Evolutionary conservation across 2,113 vertebrate species (phyloP), one percentile per base, ranked within the genome.

Genomic region (Suricata suricatta): DNA sequence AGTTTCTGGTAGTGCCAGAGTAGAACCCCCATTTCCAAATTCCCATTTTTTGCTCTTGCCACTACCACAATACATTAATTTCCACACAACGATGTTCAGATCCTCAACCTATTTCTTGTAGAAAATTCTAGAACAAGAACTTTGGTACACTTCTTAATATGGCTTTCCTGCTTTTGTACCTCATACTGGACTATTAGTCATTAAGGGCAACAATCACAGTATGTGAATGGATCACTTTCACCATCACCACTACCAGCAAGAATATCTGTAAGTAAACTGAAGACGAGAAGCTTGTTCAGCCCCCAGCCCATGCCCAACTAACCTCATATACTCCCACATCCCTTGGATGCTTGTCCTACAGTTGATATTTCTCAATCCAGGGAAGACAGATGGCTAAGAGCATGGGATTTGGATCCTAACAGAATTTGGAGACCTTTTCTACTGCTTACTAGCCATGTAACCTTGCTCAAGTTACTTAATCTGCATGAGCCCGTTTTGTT

Each of bases 391-490:
- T 95, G 68, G 69, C 81, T 95, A 94, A 93, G 35, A 92, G 23
- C 31, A 96, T 76, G 86, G 54, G 35, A 94, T 90, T 64, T 95
- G 57, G 83, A 97, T 80, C 74, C 35, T 68, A 93, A 90, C 4
- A 91, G 66, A 91, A 80, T 95, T 44, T 44, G 13, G 69, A 95
- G 41, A 92, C 41, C 60, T 96, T 38, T 90, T 54, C 44, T 93
- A 96, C 81, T 93, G 77, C 84, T 96, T 77, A 92, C 54, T 69
- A 95, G 44, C 66, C 92, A 9, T 86, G 72, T 77, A 95, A 97
- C 47, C 72, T 97, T 87, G 17, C 68, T 92, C 74, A 93, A 82
- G 35, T 96, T 92, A 84, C 44, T 93, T 96, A 89, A 92, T 96
- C 74, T 90, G 44, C 50, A 85, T 81, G 69, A 88, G 35, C 41